Conservation (phyloP, 2,113 vertebrate genomes). For the Esox niger region DNA sequence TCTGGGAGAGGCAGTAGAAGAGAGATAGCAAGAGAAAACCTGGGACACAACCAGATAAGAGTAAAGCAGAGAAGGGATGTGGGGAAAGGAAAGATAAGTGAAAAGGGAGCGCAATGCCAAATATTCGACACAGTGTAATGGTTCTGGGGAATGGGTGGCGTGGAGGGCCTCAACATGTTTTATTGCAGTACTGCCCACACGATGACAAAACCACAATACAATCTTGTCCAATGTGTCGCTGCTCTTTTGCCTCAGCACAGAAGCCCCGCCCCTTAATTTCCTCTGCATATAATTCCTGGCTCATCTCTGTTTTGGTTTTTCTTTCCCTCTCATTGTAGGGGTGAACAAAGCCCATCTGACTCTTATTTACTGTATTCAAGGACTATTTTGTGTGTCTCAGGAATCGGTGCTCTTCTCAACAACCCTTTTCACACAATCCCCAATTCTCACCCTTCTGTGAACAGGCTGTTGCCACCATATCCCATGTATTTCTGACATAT, state of each 20-base stretch:
- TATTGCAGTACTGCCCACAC: slow-evolving; percentile 16
- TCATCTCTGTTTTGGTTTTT: slow-evolving; percentile 1
- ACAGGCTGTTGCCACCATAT: too few species aligned
- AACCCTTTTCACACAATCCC: slow-evolving; percentile 3
- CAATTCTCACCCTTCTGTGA: slow-evolving; percentile 5
- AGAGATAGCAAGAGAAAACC: slow-evolving; percentile 6
- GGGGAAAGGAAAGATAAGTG: slow-evolving; percentile 6
- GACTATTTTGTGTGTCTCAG: too few species aligned
- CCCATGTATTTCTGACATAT: too few species aligned
- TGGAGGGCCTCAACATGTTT: slow-evolving; percentile 8
- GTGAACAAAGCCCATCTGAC: too few species aligned
- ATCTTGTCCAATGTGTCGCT: slow-evolving; percentile 6
- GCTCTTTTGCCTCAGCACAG: background rate
- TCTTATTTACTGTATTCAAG: too few species aligned
- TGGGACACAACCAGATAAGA: slow-evolving; percentile 6
- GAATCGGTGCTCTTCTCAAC: too few species aligned
- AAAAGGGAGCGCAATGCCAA: slow-evolving; percentile 20
- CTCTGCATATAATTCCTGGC: background rate
- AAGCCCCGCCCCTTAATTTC: background rate
- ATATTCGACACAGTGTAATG: slow-evolving; percentile 26
- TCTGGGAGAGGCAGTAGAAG: background rate
- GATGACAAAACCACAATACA: slow-evolving; percentile 14
- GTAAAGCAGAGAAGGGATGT: slow-evolving; percentile 5
- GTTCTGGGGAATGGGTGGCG: background rate
- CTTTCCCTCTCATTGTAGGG: background rate